phyloP scores from a whole-genome alignment of 1,140 invertebrate species.

The Drosophila suzukii region DNA sequence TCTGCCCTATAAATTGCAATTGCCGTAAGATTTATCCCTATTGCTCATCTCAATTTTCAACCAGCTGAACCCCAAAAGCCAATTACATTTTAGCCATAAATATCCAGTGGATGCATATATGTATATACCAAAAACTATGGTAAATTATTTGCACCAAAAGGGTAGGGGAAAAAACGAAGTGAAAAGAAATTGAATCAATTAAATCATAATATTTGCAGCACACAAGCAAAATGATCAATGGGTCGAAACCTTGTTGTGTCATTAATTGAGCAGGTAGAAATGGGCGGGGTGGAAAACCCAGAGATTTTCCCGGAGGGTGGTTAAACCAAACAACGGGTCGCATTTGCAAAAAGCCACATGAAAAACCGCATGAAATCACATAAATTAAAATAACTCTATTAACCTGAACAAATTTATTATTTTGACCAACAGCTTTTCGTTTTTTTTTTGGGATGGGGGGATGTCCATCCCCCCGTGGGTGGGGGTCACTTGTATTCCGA shows the following conservation, averaged over 20 bases:
- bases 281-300: neutral
- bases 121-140: neutral
- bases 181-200: conserved; percentile 37
- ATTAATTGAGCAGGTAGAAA: conserved; percentile 23
- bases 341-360: conserved; percentile 79
- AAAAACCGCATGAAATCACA: conserved; percentile 80
- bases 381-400: conserved; percentile 83
- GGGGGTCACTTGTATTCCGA: conserved; percentile 14
- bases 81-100: conserved; percentile 15
- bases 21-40: neutral
- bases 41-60: conserved; percentile 3
- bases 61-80: conserved; percentile 13
- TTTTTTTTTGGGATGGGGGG: neutral
- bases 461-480: too few species aligned
- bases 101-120: neutral
- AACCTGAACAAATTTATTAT: conserved; percentile 83
- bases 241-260: conserved; percentile 39
- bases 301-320: neutral
- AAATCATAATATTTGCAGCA: conserved; percentile 41
- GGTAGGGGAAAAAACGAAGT: neutral
- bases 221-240: conserved; percentile 34
- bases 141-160: neutral
- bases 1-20: conserved; percentile 11
- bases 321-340: conserved; percentile 46
- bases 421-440: conserved; percentile 66